Base-by-base conservation (phyloP, 2,797 vertebrate genomes). In the Channa striata region DNA sequence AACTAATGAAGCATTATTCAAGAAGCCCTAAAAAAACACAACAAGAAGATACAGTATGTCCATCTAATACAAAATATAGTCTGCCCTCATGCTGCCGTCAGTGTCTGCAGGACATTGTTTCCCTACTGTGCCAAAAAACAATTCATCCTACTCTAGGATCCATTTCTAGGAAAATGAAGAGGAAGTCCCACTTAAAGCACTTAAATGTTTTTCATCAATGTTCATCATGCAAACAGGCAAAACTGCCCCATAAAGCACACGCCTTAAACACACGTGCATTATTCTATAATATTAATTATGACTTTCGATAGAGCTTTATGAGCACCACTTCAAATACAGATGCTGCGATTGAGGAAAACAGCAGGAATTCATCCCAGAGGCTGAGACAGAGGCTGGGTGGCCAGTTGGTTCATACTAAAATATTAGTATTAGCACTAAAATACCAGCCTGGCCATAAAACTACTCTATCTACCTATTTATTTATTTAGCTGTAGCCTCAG, bases 361-460 rank as follows among this genome's bases (percentile, higher is more conserved):
- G 25, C 4, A 6, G 37, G 42, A 64, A 30, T 17, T 33, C 36
- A 58, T 54, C 12, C 11, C 48, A 75, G n/a, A n/a, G n/a, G n/a
- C n/a, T n/a, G n/a, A n/a, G 74, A 58, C 49, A 51, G 54, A 40
- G 47, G 33, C 67, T 33, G 7, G 42, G 14, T 69, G 51, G 59
- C 64, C 68, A 48, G 42, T 73, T 51, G 49, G 52, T 74, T 75
- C 76, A 39, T 53, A 64, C 47, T 75, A 70, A 66, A 82, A 76
- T 84, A 87, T 84, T 81, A 72, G 64, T 72, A 70, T 76, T 77
- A 82, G 70, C 64, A 44, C 68, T 77, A 66, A 89, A 80, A 82
- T 74, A 87, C 78, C 64, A 50, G 58, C 59, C 47, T 50, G 58
- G 63, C 25, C 52, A 74, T 74, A 83, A 85, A 85, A 81, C 20